These are phyloP conservation scores for Megaceryle maxima DNA, from an alignment of 2,113 vertebrate genomes.

Conservation along the genomic window DNA sequence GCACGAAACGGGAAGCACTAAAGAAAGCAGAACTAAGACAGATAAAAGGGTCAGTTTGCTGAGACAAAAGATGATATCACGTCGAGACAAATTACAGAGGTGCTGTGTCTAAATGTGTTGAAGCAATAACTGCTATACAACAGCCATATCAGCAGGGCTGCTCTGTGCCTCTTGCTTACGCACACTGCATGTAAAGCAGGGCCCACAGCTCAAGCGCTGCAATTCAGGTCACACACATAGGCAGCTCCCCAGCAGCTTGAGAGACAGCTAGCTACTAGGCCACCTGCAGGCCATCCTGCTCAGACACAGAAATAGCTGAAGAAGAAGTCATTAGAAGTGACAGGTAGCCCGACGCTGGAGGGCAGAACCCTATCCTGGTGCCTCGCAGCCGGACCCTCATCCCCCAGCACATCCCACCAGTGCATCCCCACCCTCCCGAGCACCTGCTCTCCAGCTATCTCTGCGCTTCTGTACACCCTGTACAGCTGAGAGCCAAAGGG, in stretches of 20 bases:
- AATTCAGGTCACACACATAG: constrained; percentile 69
- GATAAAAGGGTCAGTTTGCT: constrained; percentile 66
- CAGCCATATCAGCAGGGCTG: constrained; percentile 72
- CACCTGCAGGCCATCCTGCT: constrained; percentile 74
- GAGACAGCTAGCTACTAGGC: constrained; percentile 66
- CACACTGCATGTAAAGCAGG: constrained; percentile 79
- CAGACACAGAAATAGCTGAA: constrained; percentile 43
- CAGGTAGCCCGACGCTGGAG: constrained; percentile 65
- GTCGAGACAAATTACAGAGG: constrained; percentile 71
- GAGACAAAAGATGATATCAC: constrained; percentile 72
- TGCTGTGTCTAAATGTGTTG: constrained; percentile 67
- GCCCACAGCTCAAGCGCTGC: constrained; percentile 39
- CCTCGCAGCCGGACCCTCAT: background rate
- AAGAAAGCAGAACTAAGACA: constrained; percentile 44
- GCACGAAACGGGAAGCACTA: background rate
- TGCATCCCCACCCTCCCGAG: background rate
- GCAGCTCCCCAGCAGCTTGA: constrained; percentile 65
- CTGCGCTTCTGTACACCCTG: rapidly evolving
- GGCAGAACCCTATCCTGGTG: constrained; percentile 36
- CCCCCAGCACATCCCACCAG: background rate
- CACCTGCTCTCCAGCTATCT: rapidly evolving
- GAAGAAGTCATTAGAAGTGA: constrained; percentile 73
- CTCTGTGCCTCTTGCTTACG: constrained; percentile 72
- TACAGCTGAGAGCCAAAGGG: background rate
- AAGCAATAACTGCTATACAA: constrained; percentile 67